phyloP scores from a whole-genome alignment of 2,888 invertebrate species.

The Pammene fasciana region DNA sequence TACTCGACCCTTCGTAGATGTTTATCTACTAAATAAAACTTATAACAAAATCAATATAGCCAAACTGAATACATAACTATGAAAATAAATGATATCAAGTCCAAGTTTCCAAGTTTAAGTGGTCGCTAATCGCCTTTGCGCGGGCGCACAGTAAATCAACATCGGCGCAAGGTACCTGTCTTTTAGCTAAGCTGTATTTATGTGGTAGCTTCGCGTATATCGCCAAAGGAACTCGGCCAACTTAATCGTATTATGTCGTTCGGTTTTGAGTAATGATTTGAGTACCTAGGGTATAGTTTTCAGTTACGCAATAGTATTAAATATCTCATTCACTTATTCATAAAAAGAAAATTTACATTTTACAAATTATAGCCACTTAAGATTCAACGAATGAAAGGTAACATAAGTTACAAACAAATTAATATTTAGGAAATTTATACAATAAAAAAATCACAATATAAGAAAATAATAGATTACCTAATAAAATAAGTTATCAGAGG shows the following conservation, averaged over 20 bases:
- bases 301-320: too few relatives aligned
- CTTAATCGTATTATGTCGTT: conserved; percentile 35
- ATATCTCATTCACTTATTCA: too few relatives aligned
- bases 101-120: conserved; percentile 44
- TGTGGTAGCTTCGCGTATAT: conserved; percentile 32
- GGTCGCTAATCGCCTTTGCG: conserved; percentile 40
- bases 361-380: too few relatives aligned
- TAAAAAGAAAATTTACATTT: too few relatives aligned
- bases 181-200: conserved; percentile 40
- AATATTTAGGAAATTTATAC: too few relatives aligned
- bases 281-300: neutral
- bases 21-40: neutral
- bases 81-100: conserved; percentile 17
- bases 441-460: too few relatives aligned
- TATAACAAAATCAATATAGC: neutral
- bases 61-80: neutral
- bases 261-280: conserved; percentile 17
- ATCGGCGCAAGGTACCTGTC: conserved; percentile 45
- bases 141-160: conserved; percentile 52
- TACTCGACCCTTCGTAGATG: too few relatives aligned
- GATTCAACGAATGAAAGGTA: too few relatives aligned
- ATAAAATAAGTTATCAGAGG: too few relatives aligned
- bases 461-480: too few relatives aligned
- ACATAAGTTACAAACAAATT: too few relatives aligned
- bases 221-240: conserved; percentile 25